phyloP scores from a whole-genome alignment of 2,113 vertebrate species.

The Bubalus kerabau region DNA sequence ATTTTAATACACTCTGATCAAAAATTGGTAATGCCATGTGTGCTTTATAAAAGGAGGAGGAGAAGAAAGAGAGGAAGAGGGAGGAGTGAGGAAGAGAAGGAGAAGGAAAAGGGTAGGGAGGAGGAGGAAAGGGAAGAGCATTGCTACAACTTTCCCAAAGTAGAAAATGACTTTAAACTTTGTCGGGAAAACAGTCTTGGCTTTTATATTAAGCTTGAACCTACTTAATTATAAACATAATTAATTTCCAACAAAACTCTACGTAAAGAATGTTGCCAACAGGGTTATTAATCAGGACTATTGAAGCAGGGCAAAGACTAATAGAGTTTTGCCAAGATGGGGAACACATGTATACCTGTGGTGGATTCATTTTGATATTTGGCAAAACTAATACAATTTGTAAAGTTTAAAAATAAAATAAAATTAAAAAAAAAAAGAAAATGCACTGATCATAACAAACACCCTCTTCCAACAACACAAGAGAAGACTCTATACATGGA shows the following conservation, averaged over 20 bases:
- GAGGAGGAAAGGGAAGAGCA: neutral
- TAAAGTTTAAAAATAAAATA: too few species aligned
- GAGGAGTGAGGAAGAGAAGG: neutral
- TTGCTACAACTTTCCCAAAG: neutral
- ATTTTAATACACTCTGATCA: slow-evolving; percentile 36
- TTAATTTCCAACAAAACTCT: neutral
- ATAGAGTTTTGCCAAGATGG: too few species aligned
- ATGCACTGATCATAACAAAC: too few species aligned
- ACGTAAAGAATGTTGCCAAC: neutral
- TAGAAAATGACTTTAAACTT: neutral
- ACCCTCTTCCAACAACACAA: too few species aligned
- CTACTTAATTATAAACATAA: slow-evolving; percentile 1
- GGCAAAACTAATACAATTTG: too few species aligned
- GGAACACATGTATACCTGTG: too few species aligned
- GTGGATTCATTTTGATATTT: too few species aligned
- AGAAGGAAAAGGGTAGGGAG: neutral
- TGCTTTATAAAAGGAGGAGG: slow-evolving; percentile 1
- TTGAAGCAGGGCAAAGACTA: too few species aligned
- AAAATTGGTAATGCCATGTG: slow-evolving; percentile 1
- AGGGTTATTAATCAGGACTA: neutral
- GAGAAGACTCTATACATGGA: too few species aligned
- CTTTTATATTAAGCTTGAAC: neutral
- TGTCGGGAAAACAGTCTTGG: neutral
- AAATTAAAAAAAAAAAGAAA: too few species aligned
- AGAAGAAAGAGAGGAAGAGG: neutral